Base-by-base conservation (phyloP, 2,888 invertebrate genomes). In the Aporophyla nigra region DNA sequence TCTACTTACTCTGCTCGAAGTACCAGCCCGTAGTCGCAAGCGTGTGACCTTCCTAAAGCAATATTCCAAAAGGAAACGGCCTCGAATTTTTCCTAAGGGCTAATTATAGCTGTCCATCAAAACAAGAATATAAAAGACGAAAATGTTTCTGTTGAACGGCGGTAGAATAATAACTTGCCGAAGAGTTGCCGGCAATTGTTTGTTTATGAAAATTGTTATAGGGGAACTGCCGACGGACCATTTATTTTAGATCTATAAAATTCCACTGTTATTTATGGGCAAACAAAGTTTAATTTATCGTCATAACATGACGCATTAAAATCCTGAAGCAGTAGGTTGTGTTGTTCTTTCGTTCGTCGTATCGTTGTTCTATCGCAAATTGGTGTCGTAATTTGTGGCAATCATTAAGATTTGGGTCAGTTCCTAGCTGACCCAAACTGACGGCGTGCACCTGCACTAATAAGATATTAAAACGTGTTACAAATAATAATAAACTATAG, bases 61-160 rank as follows among this genome's bases (percentile, higher is more conserved):
- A 67, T 53, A 73, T 49, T 61, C 51, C 56, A 51, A 63, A 62
- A 69, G 71, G 61, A 85, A 80, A 61, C 40, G 46, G 5, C 67
- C 33, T 16, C 40, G 4, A 77, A 51, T 73, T 83, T 86, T 87
- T 83, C 84, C 76, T 68, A 46, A 56, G 51, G 53, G 43, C 78
- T 86, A 78, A 86, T 87, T 86, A 87, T 73, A 80, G 68, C 77
- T 76, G 81, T 87, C 80, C 43, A 73, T 88, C 86, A 87, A 80
- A 86, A 76, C 62, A 80, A 78, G 51, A 80, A 67, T 49, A 87
- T 75, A 86, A 81, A 76, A 70, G 67, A 65, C 59, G 27, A 67
- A 74, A 80, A 80, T 71, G 56, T 83, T 87, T 86, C 56, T 51
- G 63, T 70, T 58, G 63, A 71, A 65, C 71, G 66, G 49, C 66